Percentiles rank a stretch among this genome's conserved stretches.
phyloP scores from a whole-genome alignment of 1,140 invertebrate genomes.

The Sipha flava region DNA sequence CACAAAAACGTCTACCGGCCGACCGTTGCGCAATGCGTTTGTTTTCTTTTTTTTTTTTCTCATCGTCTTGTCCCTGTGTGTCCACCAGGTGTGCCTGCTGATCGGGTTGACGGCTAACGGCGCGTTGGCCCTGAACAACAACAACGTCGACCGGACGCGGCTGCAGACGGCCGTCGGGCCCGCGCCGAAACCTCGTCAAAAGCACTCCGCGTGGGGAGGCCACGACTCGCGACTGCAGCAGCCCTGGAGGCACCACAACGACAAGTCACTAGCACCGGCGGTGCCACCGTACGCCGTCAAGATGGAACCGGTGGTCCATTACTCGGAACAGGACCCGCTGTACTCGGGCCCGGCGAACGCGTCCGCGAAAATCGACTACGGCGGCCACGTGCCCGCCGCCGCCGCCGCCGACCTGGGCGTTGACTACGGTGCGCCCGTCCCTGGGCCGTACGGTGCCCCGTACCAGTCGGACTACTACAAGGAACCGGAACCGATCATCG shows the following conservation, averaged over 20 bases:
- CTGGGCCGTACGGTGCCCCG: conserved; percentile 18
- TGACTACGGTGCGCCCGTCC: conserved; percentile 18
- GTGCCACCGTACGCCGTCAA: conserved; percentile 63
- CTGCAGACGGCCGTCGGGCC: not conserved
- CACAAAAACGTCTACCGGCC: too few species aligned
- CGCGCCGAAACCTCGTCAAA: not conserved
- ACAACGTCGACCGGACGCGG: not conserved
- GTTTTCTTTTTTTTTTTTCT: too few species aligned
- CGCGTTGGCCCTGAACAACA: not conserved
- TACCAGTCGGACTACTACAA: conserved; percentile 55
- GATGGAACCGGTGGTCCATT: conserved; percentile 69
- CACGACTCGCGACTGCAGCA: too few species aligned
- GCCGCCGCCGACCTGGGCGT: not conserved
- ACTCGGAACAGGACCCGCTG: conserved; percentile 65
- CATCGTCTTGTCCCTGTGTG: too few species aligned
- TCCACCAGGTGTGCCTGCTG: not conserved
- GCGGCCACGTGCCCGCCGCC: conserved; percentile 18
- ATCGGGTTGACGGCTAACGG: not conserved
- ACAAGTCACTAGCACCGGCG: too few species aligned
- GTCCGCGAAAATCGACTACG: conserved; percentile 33
- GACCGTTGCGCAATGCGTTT: too few species aligned
- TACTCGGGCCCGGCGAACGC: conserved; percentile 48
- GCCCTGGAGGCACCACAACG: too few species aligned
- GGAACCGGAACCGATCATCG: conserved; percentile 79
- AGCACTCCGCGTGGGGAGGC: not conserved